phyloP scores from a whole-genome alignment of 1,140 invertebrate genomes.

The Dendrolimus kikuchii region DNA sequence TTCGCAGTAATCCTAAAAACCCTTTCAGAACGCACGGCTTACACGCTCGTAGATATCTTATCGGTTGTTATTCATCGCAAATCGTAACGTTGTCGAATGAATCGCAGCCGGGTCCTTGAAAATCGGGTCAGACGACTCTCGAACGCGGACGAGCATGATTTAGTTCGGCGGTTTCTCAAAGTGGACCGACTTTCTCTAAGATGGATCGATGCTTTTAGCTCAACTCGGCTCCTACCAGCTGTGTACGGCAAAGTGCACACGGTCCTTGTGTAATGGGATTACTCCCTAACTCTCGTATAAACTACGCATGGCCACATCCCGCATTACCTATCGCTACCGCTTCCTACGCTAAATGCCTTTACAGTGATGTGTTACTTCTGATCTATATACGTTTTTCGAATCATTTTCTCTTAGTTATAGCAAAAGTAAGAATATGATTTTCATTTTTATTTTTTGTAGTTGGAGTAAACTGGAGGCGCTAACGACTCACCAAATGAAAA shows the following conservation, averaged over 20 bases:
- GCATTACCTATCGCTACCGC: neutral
- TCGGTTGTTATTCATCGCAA: too few species aligned
- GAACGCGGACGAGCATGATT: conserved; percentile 35
- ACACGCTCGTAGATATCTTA: too few species aligned
- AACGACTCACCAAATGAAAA: too few species aligned
- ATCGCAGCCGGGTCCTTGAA: conserved; percentile 24
- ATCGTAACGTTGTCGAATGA: conserved; percentile 11
- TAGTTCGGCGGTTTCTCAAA: conserved; percentile 45
- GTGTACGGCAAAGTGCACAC: conserved; percentile 37
- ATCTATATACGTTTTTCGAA: too few species aligned
- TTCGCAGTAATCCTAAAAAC: conserved; percentile 9
- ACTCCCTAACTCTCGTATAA: conserved; percentile 23
- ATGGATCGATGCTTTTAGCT: conserved; percentile 62
- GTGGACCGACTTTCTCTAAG: conserved; percentile 44
- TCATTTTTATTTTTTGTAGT: too few species aligned
- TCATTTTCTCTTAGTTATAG: too few species aligned
- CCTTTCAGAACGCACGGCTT: conserved; percentile 16
- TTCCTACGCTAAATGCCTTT: neutral
- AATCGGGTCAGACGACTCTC: conserved; percentile 42
- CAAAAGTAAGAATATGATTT: too few species aligned
- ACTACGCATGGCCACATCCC: conserved; percentile 23
- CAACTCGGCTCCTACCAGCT: conserved; percentile 45
- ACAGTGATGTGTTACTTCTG: too few species aligned
- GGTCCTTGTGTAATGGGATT: conserved; percentile 27
- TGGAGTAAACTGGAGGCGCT: too few species aligned